A percentile compares a stretch with the other conserved stretches of the same genome.
Evolutionary conservation across 2,113 vertebrate species (phyloP).

Genomic region (Reinhardtius hippoglossoides): DNA sequence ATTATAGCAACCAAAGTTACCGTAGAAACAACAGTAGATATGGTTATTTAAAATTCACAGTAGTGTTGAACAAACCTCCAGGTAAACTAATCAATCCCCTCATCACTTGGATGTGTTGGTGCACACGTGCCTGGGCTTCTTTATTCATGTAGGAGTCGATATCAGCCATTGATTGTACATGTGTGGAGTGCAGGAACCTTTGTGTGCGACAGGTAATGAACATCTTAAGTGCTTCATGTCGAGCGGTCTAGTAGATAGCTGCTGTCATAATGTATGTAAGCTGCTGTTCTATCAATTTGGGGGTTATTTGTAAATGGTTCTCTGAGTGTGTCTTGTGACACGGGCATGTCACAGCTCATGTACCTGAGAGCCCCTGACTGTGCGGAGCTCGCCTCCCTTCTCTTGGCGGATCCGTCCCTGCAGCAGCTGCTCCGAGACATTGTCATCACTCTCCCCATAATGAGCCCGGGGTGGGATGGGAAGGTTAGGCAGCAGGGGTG

Average conservation of each 20-base stretch:
- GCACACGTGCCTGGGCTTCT: slow-evolving; percentile 13
- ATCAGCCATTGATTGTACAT: slow-evolving; percentile 63
- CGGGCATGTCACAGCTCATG: slow-evolving; percentile 7
- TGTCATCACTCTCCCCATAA: slow-evolving; percentile 76
- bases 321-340: not conserved
- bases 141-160: slow-evolving; percentile 45
- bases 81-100: slow-evolving; percentile 43
- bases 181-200: slow-evolving; percentile 48
- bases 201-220: slow-evolving; percentile 40
- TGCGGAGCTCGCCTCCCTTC: slow-evolving; percentile 30
- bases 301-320: slow-evolving; percentile 11
- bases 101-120: slow-evolving; percentile 16
- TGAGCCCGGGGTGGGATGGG: slow-evolving; percentile 65
- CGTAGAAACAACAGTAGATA: not conserved
- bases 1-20: slow-evolving; percentile 2
- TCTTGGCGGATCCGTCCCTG: slow-evolving; percentile 58
- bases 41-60: slow-evolving; percentile 11
- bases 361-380: slow-evolving; percentile 6
- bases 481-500: slow-evolving; percentile 54
- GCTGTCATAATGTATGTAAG: slow-evolving; percentile 4
- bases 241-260: slow-evolving; percentile 4
- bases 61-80: slow-evolving; percentile 26
- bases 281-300: not conserved
- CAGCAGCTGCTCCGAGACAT: slow-evolving; percentile 76
- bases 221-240: slow-evolving; percentile 27